Percentiles rank a stretch among this genome's conserved stretches.
phyloP scores from a whole-genome alignment of 2,113 vertebrate genomes.

The Girardinichthys multiradiatus region DNA sequence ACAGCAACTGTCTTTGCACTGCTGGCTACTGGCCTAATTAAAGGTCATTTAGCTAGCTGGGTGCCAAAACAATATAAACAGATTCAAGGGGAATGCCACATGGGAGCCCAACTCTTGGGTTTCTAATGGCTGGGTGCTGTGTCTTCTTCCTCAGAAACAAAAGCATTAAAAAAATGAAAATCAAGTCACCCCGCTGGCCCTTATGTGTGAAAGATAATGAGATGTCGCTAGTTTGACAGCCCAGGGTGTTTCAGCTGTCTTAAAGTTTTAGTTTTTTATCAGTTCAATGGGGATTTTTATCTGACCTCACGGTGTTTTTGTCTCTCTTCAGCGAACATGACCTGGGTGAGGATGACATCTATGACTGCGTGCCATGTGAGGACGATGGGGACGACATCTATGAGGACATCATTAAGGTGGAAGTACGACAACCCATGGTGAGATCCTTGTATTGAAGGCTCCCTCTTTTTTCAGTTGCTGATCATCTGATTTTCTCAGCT shows the following conservation, averaged over 20 bases:
- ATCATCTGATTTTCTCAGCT: background rate
- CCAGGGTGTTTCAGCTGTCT: background rate
- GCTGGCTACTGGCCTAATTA: conserved; percentile 67
- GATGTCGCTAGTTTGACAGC: background rate
- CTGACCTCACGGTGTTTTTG: conserved; percentile 1
- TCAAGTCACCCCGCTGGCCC: background rate
- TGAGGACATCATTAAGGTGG: conserved; percentile 99
- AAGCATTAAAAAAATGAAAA: background rate
- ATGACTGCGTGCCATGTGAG: conserved; percentile 97
- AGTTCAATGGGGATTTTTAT: background rate
- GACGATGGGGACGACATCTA: conserved; percentile 97
- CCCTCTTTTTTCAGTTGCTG: background rate
- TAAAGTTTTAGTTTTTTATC: conserved; percentile 10
- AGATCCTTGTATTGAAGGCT: conserved; percentile 48
- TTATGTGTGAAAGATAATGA: conserved; percentile 20
- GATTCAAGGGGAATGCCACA: conserved; percentile 57
- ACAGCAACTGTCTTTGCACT: conserved; percentile 48
- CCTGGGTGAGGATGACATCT: conserved; percentile 95
- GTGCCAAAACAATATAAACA: conserved; percentile 55
- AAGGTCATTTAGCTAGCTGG: conserved; percentile 65
- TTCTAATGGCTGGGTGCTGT: conserved; percentile 8
- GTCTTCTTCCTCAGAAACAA: background rate
- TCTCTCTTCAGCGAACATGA: conserved; percentile 88
- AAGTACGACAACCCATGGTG: conserved; percentile 98
- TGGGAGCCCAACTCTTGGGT: conserved; percentile 13